Percentiles rank a stretch among this genome's conserved stretches.
Conservation (phyloP, 92 coral and sea anemone species). For the Zoanthus gigantus region DNA sequence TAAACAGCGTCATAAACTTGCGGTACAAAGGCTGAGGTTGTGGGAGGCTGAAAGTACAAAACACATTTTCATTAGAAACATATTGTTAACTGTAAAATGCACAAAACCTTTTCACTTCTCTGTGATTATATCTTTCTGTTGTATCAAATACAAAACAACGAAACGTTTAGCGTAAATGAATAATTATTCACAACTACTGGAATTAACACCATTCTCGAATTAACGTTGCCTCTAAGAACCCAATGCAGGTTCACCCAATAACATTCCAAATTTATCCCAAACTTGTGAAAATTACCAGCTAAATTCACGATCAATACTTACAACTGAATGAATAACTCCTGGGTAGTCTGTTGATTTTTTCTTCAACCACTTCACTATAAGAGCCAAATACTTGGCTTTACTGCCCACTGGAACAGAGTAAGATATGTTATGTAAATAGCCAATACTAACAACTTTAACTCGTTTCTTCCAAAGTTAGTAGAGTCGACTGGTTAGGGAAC, state of each 20-base stretch:
- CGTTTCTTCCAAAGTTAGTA: no score
- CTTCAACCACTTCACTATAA: conserved; percentile 74
- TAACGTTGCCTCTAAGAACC: no score
- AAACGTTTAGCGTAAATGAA: no score
- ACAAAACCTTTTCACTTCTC: no score
- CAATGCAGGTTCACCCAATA: not conserved
- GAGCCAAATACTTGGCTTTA: conserved; percentile 69
- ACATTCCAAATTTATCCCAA: no score
- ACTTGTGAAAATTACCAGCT: not conserved
- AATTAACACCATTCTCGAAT: not conserved
- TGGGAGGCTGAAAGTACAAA: conserved; percentile 57
- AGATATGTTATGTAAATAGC: not conserved
- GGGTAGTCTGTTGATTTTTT: conserved; percentile 75
- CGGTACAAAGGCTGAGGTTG: conserved; percentile 86
- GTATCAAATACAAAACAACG: no score
- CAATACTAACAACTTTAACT: no score
- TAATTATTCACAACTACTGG: not conserved
- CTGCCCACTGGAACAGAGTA: conserved; percentile 70
- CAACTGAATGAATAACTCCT: conserved; percentile 80
- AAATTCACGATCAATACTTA: conserved; percentile 33
- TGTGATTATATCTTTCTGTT: no score
- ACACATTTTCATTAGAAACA: not conserved
- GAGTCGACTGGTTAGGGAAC: no score
- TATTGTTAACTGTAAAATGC: not conserved
- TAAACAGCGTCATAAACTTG: conserved; percentile 98